Evolutionary conservation across 2,888 invertebrate species (phyloP), one percentile per base, ranked within the genome.

Genomic region (Sinotaia quadrata): DNA sequence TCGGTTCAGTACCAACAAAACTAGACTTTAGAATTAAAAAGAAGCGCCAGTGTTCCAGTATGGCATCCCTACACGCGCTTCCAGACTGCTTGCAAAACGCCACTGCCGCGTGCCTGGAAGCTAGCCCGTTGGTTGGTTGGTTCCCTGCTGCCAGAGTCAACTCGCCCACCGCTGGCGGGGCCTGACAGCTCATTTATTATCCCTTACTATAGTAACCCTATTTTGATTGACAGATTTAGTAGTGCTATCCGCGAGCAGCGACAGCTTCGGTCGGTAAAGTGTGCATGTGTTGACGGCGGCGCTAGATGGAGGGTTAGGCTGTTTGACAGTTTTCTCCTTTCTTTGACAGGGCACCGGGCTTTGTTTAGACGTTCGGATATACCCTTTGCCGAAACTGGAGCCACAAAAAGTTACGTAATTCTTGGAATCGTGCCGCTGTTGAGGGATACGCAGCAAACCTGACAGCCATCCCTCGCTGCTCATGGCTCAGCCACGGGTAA

Each of bases 321-420:
- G 78, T 80, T 83, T 84, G 84, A 84, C 84, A 84, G 82, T 84
- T 81, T 80, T 78, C 75, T 76, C 78, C 80, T 77, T n/a, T 81
- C 80, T 81, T 77, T 83, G 83, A 84, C 82, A 82, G 83, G 80
- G 68, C 72, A 75, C 67, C 69, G 74, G 68, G 80, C 81, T 82
- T 81, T 83, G 84, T 82, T 82, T 83, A 81, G 81, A 81, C 81
- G 76, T 75, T 75, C 71, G 74, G 68, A 75, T 75, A 71, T 68
- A 56, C 56, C 41, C 67, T 56, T n/a, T 61, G 74, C 71, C 76
- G 71, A 61, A 67, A 69, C 68, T 67, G 71, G 71, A 74, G 67
- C 63, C 67, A 59, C 65, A 73, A 74, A 74, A 73, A 69, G 63
- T 74, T 71, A 69, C 75, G 76, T 73, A 74, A 76, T 69, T 69